phyloP scores from a whole-genome alignment of 1,140 invertebrate genomes.

The Dinoponera quadriceps region DNA sequence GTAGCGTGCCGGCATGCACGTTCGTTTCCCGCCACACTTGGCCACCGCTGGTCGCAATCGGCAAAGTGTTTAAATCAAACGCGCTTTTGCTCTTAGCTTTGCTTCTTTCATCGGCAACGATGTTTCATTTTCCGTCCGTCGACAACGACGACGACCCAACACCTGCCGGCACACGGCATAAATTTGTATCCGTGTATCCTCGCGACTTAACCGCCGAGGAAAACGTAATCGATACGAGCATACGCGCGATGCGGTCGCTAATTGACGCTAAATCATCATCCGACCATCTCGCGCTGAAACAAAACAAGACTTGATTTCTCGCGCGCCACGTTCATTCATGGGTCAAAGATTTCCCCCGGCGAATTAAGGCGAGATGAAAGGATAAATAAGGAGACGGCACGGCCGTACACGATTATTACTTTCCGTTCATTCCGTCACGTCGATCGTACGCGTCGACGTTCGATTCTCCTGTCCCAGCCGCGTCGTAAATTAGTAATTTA shows the following conservation, averaged over 20 bases:
- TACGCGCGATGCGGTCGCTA: conserved; percentile 1
- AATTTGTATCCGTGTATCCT: neutral
- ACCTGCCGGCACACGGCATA: conserved; percentile 9
- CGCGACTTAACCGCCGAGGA: neutral
- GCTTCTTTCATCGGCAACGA: neutral
- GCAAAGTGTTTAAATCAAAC: neutral
- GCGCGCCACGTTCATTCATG: neutral
- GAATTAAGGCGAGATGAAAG: conserved; percentile 24
- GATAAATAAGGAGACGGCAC: neutral
- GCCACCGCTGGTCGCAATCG: neutral
- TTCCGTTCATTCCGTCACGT: neutral
- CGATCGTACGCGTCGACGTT: neutral
- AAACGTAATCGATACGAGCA: conserved; percentile 19
- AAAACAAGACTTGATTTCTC: too few species aligned
- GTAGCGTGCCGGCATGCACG: too few species aligned
- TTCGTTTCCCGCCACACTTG: neutral
- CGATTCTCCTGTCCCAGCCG: neutral
- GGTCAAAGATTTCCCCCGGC: conserved; percentile 28
- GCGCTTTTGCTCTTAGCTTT: neutral
- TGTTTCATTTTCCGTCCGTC: neutral
- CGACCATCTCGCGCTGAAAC: neutral
- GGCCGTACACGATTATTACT: conserved; percentile 15
- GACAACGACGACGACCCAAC: neutral
- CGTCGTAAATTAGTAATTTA: conserved; percentile 39
- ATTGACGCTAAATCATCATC: conserved; percentile 47